Evolutionary conservation across 1,140 invertebrate species (phyloP), one percentile per base, ranked within the genome.

Genomic region (Octopus sinensis): DNA sequence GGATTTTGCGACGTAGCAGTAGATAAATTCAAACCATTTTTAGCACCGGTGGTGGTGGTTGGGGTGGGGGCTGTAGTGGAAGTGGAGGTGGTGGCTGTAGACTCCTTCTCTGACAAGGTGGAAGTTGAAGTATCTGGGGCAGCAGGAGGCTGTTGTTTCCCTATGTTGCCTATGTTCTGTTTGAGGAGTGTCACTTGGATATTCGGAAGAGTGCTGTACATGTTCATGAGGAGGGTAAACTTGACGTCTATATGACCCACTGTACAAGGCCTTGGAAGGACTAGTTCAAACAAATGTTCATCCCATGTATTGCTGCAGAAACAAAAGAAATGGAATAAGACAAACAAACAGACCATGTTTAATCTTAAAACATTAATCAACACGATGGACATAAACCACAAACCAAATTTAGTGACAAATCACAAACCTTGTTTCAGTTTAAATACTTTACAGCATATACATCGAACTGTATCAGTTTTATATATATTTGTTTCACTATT

Each of bases 261-360:
- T 76, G 93, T 93, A 62, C 94, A 94, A 75, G 90, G 92, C 71
- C 91, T 90, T 0, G 96, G 95, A 82, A 98, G 90, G 6, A 95
- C 96, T 0, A 98, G 91, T 90, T 97, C 96, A 88, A 98, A 94
- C 17, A 97, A 92, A 86, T 98, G 96, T 86, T 97, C 96, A 87
- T 97, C 95, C 95, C 95, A 97, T 1, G 95, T 96, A 10, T 94
- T 92, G 78, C 93, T 94, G 84, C 51, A 90, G 87, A 86, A 82
- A 82, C 85, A 86, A 52, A 30, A 82, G 13, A 79, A 56, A 80
- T 78, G 68, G 4, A 73, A 52, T 78, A 5, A 77, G 23, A 53
- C 17, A 62, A 0, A 43, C 30, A 43, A 43, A 43, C 30, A 43
- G 30, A 43, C 30, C 30, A 43, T 43, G 30, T 43, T 43, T 43